Evolutionary conservation across 2,113 vertebrate genomes (phyloP), one percentile per base, ranked within the genome.

Genomic region (Ahaetulla prasina): DNA sequence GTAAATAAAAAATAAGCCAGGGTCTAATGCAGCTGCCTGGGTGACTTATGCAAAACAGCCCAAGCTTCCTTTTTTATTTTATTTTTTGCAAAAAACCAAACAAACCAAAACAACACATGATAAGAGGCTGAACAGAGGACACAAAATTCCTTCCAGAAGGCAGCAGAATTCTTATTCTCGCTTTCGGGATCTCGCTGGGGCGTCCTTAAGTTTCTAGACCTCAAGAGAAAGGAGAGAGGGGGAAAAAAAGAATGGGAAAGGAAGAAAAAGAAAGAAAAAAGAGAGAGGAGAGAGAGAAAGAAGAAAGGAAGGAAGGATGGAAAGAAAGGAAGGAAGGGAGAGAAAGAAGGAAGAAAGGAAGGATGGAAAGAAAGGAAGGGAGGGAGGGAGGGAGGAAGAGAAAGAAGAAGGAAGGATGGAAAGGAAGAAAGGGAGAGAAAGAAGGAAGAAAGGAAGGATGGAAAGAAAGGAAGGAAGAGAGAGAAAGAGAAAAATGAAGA

Each of bases 271-370:
- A 9, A 25, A 10, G 23, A 22, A 6, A 54, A 25, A 23, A 55
- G 54, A 7, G 22, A 52, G 50, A 12, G 50, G 22, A 52, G 50
- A 14, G 52, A 7, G 23, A 27, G 8, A 57, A 7, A 8, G 23
- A 53, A 11, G 1, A 4, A 0, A 57, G 55, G 0, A 9, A 60
- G 9, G 0, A 60, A 55, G 54, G 6, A 55, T 11, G 49, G 53
- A 20, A 54, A 54, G 53, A 1, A 54, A 22, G 53, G 18, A 55
- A 55, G 20, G 54, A 22, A 22, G 18, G 2, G 7, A 22, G 1
- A 22, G 7, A 23, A 20, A 16, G 22, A 11, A 12, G 3, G 57
- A 25, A 8, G 23, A 9, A 1, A 0, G 1, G 25, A 1, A 0
- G 1, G 25, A 11, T 8, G 3, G 3, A 12, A 4, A 30, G 6